phyloP scores from a whole-genome alignment of 2,888 invertebrate genomes.

The Scrobipalpa costella region DNA sequence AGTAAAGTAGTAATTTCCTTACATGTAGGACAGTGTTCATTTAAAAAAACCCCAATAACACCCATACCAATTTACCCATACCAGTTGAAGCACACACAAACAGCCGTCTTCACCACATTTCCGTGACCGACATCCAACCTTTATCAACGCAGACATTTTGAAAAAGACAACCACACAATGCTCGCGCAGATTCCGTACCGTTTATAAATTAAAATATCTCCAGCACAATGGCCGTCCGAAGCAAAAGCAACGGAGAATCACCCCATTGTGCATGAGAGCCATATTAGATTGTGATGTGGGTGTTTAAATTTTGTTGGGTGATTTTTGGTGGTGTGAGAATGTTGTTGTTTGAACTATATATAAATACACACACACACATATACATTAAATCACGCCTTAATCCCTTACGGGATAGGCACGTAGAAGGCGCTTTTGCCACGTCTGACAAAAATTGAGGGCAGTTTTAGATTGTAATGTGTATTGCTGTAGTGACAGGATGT shows the following conservation, averaged over 20 bases:
- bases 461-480: too few species aligned
- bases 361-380: too few species aligned
- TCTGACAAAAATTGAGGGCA: too few species aligned
- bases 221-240: constrained; percentile 21
- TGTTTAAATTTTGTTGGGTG: constrained; percentile 17
- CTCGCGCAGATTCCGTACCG: constrained; percentile 19
- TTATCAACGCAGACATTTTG: constrained; percentile 18
- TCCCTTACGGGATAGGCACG: too few species aligned
- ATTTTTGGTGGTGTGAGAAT: neutral
- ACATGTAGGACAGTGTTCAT: too few species aligned
- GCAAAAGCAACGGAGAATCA: constrained; percentile 12
- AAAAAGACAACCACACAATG: constrained; percentile 18
- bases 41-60: too few species aligned
- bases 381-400: too few species aligned
- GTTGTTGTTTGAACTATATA: neutral
- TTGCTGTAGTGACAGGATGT: too few species aligned
- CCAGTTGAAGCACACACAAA: neutral
- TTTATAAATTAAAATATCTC: constrained; percentile 23
- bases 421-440: too few species aligned
- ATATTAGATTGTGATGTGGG: constrained; percentile 21
- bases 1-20: neutral
- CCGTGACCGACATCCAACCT: constrained; percentile 17
- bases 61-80: neutral
- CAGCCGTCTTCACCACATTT: constrained; percentile 8
- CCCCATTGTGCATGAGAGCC: constrained; percentile 20